These are phyloP conservation scores for Bovichtus variegatus DNA, from an alignment of 2,797 vertebrate species.

Conservation along the genomic window DNA sequence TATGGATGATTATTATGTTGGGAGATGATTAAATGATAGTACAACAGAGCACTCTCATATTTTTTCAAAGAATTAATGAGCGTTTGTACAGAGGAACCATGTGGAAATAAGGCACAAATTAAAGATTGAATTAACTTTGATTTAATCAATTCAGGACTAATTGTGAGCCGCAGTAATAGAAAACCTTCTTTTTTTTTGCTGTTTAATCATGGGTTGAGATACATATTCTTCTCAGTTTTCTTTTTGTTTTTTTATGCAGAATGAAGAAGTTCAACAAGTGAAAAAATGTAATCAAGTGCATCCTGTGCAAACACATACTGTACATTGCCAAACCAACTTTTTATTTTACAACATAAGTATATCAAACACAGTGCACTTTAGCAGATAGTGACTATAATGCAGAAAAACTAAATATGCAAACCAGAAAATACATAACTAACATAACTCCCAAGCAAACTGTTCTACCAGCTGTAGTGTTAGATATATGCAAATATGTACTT, in stretches of 20 bases:
- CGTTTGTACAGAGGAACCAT: conserved; percentile 52
- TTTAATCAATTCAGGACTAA: conserved; percentile 67
- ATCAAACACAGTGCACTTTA: conserved; percentile 3
- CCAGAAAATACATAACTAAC: conserved; percentile 15
- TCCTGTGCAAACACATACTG: neutral
- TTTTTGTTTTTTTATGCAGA: neutral
- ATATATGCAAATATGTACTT: neutral
- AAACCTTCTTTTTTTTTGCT: conserved; percentile 23
- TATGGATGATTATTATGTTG: conserved; percentile 76
- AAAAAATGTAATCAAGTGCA: neutral
- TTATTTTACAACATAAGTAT: conserved; percentile 12
- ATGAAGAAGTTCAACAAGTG: neutral
- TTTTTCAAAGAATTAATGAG: conserved; percentile 74
- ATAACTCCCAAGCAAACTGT: neutral
- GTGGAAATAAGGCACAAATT: conserved; percentile 72
- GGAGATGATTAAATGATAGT: conserved; percentile 76
- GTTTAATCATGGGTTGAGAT: conserved; percentile 42
- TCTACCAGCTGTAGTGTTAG: neutral
- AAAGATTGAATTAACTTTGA: conserved; percentile 70
- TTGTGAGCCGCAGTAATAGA: conserved; percentile 47
- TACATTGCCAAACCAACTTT: conserved; percentile 5
- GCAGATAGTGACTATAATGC: conserved; percentile 1
- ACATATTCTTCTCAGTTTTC: neutral
- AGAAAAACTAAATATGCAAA: conserved; percentile 3
- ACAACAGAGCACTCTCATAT: conserved; percentile 66